Evolutionary conservation across 2,888 invertebrate species (phyloP).

Genomic region (Acleris cristana): DNA sequence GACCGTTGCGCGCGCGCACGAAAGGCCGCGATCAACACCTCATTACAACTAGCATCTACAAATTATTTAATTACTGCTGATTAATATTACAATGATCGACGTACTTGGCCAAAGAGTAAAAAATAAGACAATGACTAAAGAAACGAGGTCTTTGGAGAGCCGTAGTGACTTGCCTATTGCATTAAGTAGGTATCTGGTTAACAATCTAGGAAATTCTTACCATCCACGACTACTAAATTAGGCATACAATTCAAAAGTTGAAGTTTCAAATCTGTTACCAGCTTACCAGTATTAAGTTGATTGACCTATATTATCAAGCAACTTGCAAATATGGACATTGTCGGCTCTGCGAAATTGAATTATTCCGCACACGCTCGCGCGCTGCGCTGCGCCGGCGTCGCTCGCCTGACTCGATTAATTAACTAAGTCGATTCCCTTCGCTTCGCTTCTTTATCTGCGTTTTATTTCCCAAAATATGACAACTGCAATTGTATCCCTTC

Average conservation of each 20-base stretch:
- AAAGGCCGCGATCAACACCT: constrained; percentile 35
- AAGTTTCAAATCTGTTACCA: neutral
- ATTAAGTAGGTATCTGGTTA: too few species aligned
- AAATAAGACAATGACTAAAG: too few species aligned
- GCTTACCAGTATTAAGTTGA: neutral
- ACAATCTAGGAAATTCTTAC: too few species aligned
- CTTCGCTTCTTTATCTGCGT: constrained; percentile 63
- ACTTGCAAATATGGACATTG: neutral
- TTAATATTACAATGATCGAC: constrained; percentile 10
- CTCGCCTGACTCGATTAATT: constrained; percentile 66
- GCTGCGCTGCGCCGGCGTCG: constrained; percentile 39
- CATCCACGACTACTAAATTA: too few species aligned
- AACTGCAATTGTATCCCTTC: constrained; percentile 47
- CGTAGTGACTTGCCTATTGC: too few species aligned
- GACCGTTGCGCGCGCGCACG: constrained; percentile 29
- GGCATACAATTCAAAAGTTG: too few species aligned
- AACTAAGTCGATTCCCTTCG: constrained; percentile 60
- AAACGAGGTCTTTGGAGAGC: too few species aligned
- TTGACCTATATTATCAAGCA: neutral
- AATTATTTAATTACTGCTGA: constrained; percentile 59
- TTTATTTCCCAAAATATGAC: constrained; percentile 61
- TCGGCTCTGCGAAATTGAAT: constrained; percentile 56
- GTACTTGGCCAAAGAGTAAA: neutral
- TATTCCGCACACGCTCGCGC: constrained; percentile 65
- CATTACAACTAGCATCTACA: constrained; percentile 18